Conservation (phyloP, 2,888 invertebrate species). For the Pachliopta kotzebuea region DNA sequence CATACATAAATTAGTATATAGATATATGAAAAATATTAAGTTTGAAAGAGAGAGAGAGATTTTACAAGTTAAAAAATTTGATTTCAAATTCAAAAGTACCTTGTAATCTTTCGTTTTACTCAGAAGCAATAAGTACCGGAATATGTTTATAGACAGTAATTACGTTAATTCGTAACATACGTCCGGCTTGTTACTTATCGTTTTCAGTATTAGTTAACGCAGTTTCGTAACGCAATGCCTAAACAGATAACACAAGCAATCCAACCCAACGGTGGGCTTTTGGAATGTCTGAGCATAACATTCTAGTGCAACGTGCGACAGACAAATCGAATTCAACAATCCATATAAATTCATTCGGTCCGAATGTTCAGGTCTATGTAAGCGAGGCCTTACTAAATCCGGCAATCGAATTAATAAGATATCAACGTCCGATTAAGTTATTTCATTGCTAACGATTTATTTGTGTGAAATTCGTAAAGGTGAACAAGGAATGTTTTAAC, state of each 20-base stretch:
- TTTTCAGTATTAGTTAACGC: slow-evolving; percentile 9
- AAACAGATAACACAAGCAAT: slow-evolving; percentile 13
- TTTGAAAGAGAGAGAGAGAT: no score
- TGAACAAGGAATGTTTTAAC: slow-evolving; percentile 1
- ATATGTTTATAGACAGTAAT: slow-evolving; percentile 8
- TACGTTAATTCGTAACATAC: slow-evolving; percentile 14
- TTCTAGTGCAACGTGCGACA: slow-evolving; percentile 23
- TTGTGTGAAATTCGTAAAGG: slow-evolving; percentile 5
- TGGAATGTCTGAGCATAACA: slow-evolving; percentile 23
- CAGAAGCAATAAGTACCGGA: slow-evolving; percentile 2
- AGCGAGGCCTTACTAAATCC: slow-evolving; percentile 14
- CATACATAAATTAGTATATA: no score
- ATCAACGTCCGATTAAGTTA: slow-evolving; percentile 15
- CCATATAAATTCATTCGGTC: slow-evolving; percentile 15
- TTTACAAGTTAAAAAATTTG: no score
- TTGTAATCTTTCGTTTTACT: not conserved
- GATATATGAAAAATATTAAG: no score
- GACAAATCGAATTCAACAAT: slow-evolving; percentile 19
- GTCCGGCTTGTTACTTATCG: slow-evolving; percentile 20
- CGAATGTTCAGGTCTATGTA: slow-evolving; percentile 12
- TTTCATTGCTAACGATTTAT: slow-evolving; percentile 18
- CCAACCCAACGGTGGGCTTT: slow-evolving; percentile 7
- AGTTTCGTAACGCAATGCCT: slow-evolving; percentile 18
- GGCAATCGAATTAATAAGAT: slow-evolving; percentile 18
- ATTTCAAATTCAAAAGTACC: no score